Conservation (phyloP, 1,140 invertebrate species). For the Saccostrea glomerata region DNA sequence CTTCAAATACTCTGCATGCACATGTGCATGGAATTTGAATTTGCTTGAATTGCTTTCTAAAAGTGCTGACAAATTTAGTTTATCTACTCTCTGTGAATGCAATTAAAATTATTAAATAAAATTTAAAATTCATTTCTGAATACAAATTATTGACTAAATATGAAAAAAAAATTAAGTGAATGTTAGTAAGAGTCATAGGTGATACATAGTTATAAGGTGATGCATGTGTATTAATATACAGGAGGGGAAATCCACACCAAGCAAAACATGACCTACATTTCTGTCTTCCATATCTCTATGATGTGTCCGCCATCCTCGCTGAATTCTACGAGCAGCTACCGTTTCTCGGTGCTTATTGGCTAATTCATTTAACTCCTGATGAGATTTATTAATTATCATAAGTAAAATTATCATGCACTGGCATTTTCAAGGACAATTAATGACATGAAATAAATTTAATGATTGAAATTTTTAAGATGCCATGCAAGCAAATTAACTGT, state of each 20-base stretch:
- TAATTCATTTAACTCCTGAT: conserved; percentile 10
- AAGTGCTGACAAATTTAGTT: too few species aligned
- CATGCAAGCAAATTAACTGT: not conserved
- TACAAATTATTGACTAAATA: not conserved
- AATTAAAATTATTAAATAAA: not conserved
- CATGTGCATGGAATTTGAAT: too few species aligned
- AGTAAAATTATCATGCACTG: not conserved
- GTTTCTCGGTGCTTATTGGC: conserved; percentile 39
- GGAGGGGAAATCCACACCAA: not conserved
- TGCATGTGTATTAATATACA: not conserved
- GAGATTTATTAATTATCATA: conserved; percentile 26
- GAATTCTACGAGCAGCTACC: conserved; percentile 61
- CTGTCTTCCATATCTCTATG: not conserved
- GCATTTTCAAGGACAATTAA: not conserved
- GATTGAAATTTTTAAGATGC: not conserved
- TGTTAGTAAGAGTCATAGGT: not conserved
- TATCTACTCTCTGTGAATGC: not conserved
- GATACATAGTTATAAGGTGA: not conserved
- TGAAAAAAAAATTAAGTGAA: not conserved
- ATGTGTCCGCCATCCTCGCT: conserved; percentile 53
- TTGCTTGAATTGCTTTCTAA: too few species aligned
- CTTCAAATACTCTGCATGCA: too few species aligned
- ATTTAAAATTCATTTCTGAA: not conserved
- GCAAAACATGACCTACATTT: conserved; percentile 25
- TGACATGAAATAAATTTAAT: not conserved